A percentile compares a stretch with the other conserved stretches of the same genome.
Evolutionary conservation across 2,888 invertebrate genomes (phyloP).

Genomic region (Ormyrus pomaceus): DNA sequence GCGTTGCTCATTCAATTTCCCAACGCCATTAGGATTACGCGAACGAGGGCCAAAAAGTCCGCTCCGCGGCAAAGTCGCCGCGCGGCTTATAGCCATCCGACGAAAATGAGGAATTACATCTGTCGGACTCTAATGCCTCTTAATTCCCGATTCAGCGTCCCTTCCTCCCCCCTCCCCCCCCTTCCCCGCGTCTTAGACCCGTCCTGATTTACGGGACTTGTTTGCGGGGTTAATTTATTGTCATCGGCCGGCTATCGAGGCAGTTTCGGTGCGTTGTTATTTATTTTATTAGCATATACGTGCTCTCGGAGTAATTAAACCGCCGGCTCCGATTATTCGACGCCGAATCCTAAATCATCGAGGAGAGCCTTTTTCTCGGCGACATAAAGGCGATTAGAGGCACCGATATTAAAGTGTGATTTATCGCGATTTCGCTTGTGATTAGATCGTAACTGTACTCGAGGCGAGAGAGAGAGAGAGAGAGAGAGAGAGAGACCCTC

Average conservation of each 20-base stretch:
- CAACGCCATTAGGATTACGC: too few species aligned
- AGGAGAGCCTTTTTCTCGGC: not conserved
- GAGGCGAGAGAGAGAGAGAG: not conserved
- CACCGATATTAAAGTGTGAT: not conserved
- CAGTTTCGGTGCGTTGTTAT: constrained; percentile 3
- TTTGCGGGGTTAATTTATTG: constrained; percentile 3
- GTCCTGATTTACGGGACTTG: constrained; percentile 13
- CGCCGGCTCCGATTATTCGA: not conserved
- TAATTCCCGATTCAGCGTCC: constrained; percentile 4
- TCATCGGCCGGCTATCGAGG: not conserved
- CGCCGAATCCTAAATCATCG: not conserved
- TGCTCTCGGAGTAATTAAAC: not conserved
- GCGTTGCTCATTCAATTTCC: too few species aligned
- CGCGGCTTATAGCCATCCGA: too few species aligned
- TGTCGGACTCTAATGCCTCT: not conserved
- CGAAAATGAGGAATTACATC: constrained; percentile 6
- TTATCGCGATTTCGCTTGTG: not conserved
- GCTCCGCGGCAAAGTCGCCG: too few species aligned
- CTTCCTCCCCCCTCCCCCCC: not conserved
- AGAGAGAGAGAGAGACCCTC: not conserved
- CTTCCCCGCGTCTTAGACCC: not conserved
- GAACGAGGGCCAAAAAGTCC: too few species aligned
- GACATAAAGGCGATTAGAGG: not conserved
- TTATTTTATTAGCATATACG: constrained; percentile 2
- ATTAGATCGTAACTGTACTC: not conserved